Evolutionary conservation across 1,140 invertebrate species (phyloP).

Genomic region (Oryzaephilus surinamensis): DNA sequence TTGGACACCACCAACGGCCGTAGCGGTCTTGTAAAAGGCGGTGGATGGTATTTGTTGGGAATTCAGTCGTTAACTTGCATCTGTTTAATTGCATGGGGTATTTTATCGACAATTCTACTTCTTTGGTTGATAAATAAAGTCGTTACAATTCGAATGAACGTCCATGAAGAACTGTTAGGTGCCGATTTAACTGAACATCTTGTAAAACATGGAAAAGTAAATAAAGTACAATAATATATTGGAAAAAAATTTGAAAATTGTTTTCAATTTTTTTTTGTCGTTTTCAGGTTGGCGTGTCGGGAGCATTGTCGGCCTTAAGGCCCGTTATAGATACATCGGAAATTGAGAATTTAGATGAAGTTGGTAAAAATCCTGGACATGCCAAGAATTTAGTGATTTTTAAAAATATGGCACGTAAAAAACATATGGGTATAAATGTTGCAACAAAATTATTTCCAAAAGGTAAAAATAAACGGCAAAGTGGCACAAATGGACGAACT

Average conservation of each 20-base stretch:
- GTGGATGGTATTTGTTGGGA: constrained; percentile 76
- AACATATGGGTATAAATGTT: constrained; percentile 26
- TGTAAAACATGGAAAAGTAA: constrained; percentile 51
- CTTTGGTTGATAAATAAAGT: constrained; percentile 69
- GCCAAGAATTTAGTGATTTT: constrained; percentile 28
- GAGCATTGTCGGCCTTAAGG: constrained; percentile 47
- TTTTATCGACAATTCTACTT: constrained; percentile 53
- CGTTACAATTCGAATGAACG: constrained; percentile 71
- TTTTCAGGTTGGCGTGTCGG: constrained; percentile 46
- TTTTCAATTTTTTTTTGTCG: constrained; percentile 1
- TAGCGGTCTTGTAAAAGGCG: constrained; percentile 72
- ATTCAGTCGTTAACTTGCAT: constrained; percentile 64
- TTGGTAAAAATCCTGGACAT: constrained; percentile 50
- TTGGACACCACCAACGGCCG: constrained; percentile 66
- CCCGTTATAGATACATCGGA: constrained; percentile 37
- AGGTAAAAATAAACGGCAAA: not conserved
- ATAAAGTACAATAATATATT: not conserved
- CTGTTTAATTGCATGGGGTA: constrained; percentile 62
- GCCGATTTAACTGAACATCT: constrained; percentile 81
- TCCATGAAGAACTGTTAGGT: constrained; percentile 73
- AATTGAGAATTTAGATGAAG: constrained; percentile 35
- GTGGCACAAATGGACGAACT: not conserved
- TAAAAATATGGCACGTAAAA: constrained; percentile 21
- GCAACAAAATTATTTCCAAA: constrained; percentile 21
- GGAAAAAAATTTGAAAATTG: not conserved